phyloP scores from a whole-genome alignment of 2,888 invertebrate species.

The Acanthococcus lagerstroemiae region DNA sequence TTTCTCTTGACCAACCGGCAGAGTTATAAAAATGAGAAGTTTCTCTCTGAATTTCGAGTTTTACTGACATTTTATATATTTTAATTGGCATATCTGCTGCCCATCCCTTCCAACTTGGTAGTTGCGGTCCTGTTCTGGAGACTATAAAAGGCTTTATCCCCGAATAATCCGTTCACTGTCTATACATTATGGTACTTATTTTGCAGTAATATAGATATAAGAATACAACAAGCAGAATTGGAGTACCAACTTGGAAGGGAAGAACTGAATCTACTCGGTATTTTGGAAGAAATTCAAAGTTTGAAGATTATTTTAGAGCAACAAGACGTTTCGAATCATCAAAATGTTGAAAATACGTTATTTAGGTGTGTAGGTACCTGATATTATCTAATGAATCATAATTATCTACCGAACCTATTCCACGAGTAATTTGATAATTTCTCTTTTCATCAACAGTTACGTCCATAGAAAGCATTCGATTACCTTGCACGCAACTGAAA shows the following conservation, averaged over 20 bases:
- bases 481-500: slow-evolving; percentile 57
- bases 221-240: slow-evolving; percentile 81
- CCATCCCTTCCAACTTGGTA: no score
- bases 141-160: no score
- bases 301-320: slow-evolving; percentile 69
- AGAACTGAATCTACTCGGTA: slow-evolving; percentile 71
- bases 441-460: neutral
- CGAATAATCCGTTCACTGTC: no score
- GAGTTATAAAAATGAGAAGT: no score
- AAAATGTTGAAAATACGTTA: slow-evolving; percentile 34
- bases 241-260: slow-evolving; percentile 81
- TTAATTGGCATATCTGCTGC: no score
- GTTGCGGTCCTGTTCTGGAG: no score
- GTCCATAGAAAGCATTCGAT: slow-evolving; percentile 15
- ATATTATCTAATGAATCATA: neutral
- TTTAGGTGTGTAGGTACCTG: slow-evolving; percentile 36
- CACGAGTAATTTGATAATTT: neutral
- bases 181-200: slow-evolving; percentile 27
- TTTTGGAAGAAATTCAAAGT: slow-evolving; percentile 72
- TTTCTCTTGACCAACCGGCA: no score
- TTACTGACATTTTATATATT: no score
- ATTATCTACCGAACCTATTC: neutral
- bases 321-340: slow-evolving; percentile 41
- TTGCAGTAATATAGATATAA: slow-evolving; percentile 72
- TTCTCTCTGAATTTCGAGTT: no score